Conservation (phyloP, 2,888 invertebrate genomes). For the Halictus quadricinctus region DNA sequence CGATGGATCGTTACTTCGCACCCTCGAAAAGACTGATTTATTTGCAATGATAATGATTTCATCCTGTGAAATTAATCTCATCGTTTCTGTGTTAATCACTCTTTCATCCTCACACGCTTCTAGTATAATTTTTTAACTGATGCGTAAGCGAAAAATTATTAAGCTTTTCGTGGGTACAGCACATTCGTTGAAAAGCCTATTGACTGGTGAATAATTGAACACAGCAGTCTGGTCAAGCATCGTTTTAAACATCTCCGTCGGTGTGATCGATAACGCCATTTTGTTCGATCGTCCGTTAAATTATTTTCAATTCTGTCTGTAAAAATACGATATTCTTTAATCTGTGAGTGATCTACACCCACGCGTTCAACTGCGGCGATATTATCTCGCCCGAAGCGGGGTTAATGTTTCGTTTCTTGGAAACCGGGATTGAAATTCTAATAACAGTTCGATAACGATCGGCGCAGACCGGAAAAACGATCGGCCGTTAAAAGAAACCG, state of each 20-base stretch:
- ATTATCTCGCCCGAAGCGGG: neutral
- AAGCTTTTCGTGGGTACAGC: neutral
- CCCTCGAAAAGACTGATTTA: too few relatives aligned
- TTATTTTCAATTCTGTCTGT: neutral
- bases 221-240: neutral
- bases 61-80: too few relatives aligned
- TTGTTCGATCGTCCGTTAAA: too few relatives aligned
- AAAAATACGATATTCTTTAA: neutral
- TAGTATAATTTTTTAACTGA: too few relatives aligned
- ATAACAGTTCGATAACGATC: neutral
- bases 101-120: too few relatives aligned
- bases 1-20: too few relatives aligned
- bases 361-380: neutral
- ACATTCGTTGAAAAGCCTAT: neutral
- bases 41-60: too few relatives aligned
- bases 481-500: slow-evolving; percentile 5
- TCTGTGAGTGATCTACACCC: neutral
- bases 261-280: too few relatives aligned
- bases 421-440: neutral
- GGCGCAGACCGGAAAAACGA: neutral
- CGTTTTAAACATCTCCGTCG: too few relatives aligned
- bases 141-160: too few relatives aligned
- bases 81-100: too few relatives aligned
- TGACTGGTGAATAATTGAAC: neutral
- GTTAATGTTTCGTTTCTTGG: neutral